Percentiles rank a stretch among this genome's conserved stretches.
Conservation (phyloP, 2,113 vertebrate genomes). For the Aptenodytes forsteri region DNA sequence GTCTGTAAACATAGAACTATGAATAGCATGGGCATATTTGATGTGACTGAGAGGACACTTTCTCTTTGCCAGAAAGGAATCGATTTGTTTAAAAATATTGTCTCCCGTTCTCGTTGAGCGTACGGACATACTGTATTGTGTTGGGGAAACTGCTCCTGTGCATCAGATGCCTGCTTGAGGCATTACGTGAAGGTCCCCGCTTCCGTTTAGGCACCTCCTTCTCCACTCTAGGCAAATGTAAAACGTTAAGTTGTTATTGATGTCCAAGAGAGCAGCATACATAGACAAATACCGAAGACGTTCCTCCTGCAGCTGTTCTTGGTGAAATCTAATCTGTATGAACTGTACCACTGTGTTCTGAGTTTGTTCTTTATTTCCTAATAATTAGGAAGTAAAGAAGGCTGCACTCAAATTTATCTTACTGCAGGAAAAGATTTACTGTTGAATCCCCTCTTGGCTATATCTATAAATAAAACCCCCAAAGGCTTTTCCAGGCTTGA, state of each 20-base stretch:
- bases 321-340: neutral
- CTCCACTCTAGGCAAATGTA: neutral
- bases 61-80: neutral
- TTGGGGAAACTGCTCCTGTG: neutral
- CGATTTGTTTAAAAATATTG: neutral
- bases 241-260: neutral
- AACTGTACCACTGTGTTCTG: neutral
- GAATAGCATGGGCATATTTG: neutral
- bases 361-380: neutral
- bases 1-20: neutral
- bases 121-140: neutral
- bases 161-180: neutral
- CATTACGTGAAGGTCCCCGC: neutral
- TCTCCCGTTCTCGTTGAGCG: neutral
- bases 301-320: neutral
- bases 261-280: neutral
- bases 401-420: neutral
- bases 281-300: neutral
- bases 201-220: neutral
- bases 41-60: neutral
- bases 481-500: neutral
- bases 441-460: neutral
- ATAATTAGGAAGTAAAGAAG: neutral
- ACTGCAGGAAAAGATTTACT: neutral
- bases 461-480: neutral